Conservation (phyloP, 2,888 invertebrate genomes). For the Protophormia terraenovae region DNA sequence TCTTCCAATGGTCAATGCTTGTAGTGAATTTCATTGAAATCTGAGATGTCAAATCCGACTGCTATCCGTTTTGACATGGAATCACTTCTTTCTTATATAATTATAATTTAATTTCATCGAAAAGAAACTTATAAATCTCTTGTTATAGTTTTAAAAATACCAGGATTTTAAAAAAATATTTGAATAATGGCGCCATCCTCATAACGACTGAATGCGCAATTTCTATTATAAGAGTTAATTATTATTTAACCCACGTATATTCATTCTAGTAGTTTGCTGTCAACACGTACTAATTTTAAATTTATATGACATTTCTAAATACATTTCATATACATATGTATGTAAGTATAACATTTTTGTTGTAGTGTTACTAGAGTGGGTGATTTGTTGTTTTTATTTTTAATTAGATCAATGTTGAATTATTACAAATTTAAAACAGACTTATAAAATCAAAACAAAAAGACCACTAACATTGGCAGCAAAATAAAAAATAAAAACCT, state of each 20-base stretch:
- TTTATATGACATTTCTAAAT: conserved; percentile 55
- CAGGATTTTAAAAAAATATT: too few species aligned
- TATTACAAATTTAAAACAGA: conserved; percentile 49
- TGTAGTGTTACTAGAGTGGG: neutral
- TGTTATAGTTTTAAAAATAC: too few species aligned
- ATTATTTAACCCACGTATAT: conserved; percentile 41
- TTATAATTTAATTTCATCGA: too few species aligned
- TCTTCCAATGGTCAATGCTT: too few species aligned
- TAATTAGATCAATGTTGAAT: conserved; percentile 67
- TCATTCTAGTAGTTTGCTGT: conserved; percentile 1
- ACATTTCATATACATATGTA: conserved; percentile 65
- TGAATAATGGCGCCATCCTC: neutral
- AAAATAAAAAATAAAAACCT: conserved; percentile 16
- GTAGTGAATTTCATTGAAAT: too few species aligned
- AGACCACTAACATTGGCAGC: neutral
- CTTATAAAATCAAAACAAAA: conserved; percentile 20
- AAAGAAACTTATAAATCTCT: too few species aligned
- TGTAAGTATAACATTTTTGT: conserved; percentile 21
- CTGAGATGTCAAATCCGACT: too few species aligned
- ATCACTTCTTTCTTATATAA: too few species aligned
- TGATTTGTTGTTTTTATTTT: conserved; percentile 43
- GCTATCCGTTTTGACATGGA: too few species aligned
- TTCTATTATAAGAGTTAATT: conserved; percentile 10
- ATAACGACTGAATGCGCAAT: neutral
- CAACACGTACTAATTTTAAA: conserved; percentile 55